Percentiles rank a stretch among this genome's conserved stretches.
Conservation (phyloP, 2,113 vertebrate genomes). For the Elaphurus davidianus region DNA sequence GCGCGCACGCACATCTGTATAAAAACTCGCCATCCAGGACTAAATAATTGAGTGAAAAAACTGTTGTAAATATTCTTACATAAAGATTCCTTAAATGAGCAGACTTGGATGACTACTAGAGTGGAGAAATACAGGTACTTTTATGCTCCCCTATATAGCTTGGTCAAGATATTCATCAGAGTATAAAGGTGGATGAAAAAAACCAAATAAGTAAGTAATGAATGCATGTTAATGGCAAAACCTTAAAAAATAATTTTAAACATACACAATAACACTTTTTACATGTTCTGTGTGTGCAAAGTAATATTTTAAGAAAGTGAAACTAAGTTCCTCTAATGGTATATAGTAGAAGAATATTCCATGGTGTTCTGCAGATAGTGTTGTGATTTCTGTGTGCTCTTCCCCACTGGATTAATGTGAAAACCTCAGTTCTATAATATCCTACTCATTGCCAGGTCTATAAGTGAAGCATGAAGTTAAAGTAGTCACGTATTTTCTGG, state of each 20-base stretch:
- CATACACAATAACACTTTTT: background rate
- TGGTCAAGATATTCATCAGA: background rate
- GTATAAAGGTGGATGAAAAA: background rate
- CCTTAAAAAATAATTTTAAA: background rate
- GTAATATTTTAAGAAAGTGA: slow-evolving; percentile 16
- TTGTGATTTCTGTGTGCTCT: background rate
- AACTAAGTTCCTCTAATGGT: background rate
- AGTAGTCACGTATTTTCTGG: background rate
- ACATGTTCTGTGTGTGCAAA: background rate
- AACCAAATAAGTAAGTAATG: background rate
- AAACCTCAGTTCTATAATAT: background rate
- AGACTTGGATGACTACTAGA: background rate
- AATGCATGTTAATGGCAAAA: background rate
- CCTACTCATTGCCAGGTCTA: background rate
- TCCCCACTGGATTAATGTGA: background rate
- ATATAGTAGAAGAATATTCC: background rate
- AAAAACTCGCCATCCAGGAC: background rate
- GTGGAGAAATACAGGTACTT: background rate
- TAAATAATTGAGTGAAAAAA: slow-evolving; percentile 19
- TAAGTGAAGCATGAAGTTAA: background rate
- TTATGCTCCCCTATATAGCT: background rate
- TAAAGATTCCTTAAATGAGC: background rate
- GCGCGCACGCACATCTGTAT: fast-evolving
- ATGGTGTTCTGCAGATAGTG: background rate
- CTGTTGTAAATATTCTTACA: background rate